phyloP scores from a whole-genome alignment of 2,888 invertebrate species.

The Rhagonycha fulva region DNA sequence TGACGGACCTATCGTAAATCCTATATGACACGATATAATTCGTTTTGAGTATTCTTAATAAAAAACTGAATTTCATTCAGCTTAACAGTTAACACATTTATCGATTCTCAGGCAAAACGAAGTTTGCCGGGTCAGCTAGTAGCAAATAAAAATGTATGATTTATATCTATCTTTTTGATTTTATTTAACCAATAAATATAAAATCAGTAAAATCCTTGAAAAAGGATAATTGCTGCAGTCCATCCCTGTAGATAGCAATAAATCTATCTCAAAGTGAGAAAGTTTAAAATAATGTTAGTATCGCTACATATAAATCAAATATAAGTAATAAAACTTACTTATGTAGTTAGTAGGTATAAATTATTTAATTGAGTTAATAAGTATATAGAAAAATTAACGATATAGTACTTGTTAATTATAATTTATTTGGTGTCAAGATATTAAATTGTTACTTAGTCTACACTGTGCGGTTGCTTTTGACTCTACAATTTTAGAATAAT shows the following conservation, averaged over 20 bases:
- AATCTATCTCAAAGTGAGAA: neutral
- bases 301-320: neutral
- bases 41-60: too few relatives aligned
- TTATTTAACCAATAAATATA: too few relatives aligned
- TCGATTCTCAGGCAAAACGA: too few relatives aligned
- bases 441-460: slow-evolving; percentile 25
- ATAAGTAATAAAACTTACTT: neutral
- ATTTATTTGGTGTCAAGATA: slow-evolving; percentile 32
- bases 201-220: neutral
- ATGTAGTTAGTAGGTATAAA: neutral
- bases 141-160: too few relatives aligned
- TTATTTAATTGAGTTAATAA: neutral
- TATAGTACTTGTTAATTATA: slow-evolving; percentile 34
- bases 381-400: slow-evolving; percentile 12
- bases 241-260: neutral
- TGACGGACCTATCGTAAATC: too few relatives aligned
- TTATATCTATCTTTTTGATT: too few relatives aligned
- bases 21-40: too few relatives aligned
- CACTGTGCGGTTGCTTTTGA: slow-evolving; percentile 20
- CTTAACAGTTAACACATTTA: too few relatives aligned
- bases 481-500: neutral
- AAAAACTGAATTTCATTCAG: too few relatives aligned
- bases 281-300: neutral
- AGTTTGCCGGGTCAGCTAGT: too few relatives aligned
- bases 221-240: neutral